These are phyloP conservation scores for Schizothorax lantsangensis DNA, from an alignment of 2,797 vertebrate genomes.

Conservation along the genomic window DNA sequence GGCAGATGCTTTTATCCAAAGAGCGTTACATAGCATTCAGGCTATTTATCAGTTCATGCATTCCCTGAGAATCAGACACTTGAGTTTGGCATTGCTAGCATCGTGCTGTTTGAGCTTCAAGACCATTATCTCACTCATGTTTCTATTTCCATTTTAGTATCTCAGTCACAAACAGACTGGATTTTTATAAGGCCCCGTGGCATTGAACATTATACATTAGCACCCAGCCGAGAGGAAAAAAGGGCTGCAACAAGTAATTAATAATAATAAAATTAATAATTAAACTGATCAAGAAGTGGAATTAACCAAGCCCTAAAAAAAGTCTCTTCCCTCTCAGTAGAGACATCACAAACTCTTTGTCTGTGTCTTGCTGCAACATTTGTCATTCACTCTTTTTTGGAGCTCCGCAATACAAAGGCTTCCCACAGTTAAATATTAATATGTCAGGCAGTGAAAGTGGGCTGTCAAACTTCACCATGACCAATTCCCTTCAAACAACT, in stretches of 20 bases:
- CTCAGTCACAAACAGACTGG: background rate
- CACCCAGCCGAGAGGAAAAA: background rate
- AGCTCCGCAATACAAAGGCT: conserved; percentile 15
- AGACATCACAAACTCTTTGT: conserved; percentile 33
- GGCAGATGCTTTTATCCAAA: background rate
- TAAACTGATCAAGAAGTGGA: background rate
- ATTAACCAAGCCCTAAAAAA: background rate
- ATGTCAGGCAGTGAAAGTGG: conserved; percentile 37
- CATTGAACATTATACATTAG: background rate
- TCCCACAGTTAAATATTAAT: conserved; percentile 34
- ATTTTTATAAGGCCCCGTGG: background rate
- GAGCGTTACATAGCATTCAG: background rate
- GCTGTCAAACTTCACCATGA: conserved; percentile 33
- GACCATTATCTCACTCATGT: background rate
- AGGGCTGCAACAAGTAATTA: background rate
- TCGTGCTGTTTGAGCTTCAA: background rate
- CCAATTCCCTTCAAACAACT: conserved; percentile 14
- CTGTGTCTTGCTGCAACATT: background rate
- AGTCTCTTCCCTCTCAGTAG: background rate
- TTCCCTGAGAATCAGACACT: background rate
- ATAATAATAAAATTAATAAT: background rate
- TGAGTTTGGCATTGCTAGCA: background rate
- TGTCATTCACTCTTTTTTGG: conserved; percentile 21
- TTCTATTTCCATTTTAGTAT: background rate
- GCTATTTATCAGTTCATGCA: background rate